phyloP scores from a whole-genome alignment of 2,797 vertebrate genomes.

The Graptemys geographica region DNA sequence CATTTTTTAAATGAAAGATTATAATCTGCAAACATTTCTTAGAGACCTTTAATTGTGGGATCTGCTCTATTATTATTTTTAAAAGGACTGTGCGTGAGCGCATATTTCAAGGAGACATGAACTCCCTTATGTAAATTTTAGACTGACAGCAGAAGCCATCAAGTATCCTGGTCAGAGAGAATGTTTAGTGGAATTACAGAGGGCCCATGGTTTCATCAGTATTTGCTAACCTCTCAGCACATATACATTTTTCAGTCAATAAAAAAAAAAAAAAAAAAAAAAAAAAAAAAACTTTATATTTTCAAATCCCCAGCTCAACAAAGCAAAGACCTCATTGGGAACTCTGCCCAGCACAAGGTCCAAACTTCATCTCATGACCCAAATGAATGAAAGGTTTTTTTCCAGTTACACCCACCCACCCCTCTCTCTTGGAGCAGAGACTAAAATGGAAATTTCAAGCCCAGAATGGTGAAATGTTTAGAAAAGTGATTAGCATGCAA shows the following conservation, averaged over 20 bases:
- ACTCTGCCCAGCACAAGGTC: too few species aligned
- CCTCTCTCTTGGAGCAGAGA: not conserved
- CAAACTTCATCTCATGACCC: too few species aligned
- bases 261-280: too few species aligned
- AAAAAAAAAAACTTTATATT: not conserved
- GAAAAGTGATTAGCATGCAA: not conserved
- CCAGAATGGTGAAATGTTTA: not conserved
- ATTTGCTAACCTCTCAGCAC: not conserved
- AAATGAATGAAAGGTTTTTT: too few species aligned
- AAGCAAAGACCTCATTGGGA: too few species aligned
- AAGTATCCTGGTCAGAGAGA: not conserved
- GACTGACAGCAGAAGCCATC: not conserved
- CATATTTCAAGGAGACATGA: not conserved
- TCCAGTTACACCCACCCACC: too few species aligned
- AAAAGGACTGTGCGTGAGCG: not conserved
- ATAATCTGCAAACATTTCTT: conserved; percentile 7
- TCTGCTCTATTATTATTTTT: not conserved
- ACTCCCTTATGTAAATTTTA: not conserved
- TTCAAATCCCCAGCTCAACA: not conserved
- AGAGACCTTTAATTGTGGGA: not conserved
- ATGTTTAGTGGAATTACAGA: not conserved
- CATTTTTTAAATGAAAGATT: not conserved
- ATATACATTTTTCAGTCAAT: not conserved
- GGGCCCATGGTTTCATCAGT: not conserved
- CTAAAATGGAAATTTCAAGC: not conserved